phyloP scores from a whole-genome alignment of 2,113 vertebrate species.

The Rhinichthys klamathensis region DNA sequence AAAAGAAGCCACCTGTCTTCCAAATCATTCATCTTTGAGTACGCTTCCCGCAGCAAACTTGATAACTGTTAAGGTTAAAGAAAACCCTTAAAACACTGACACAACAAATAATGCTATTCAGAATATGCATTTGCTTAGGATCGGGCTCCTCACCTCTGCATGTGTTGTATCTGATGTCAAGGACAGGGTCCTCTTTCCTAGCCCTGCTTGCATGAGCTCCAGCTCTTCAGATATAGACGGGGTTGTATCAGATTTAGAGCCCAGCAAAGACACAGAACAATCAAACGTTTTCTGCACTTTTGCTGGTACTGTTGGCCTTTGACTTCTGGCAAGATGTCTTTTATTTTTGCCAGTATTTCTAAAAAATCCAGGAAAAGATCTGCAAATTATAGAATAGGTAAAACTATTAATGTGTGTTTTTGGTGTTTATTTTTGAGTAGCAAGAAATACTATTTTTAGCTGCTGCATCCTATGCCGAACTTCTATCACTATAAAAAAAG shows the following conservation, averaged over 20 bases:
- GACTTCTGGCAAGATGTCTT: not conserved
- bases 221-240: not conserved
- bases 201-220: conserved; percentile 3
- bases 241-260: not conserved
- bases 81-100: not conserved
- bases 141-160: not conserved
- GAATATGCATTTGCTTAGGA: not conserved
- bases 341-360: not conserved
- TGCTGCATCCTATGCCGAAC: not conserved
- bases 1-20: conserved; percentile 11
- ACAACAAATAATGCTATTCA: not conserved
- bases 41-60: not conserved
- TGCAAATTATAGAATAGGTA: not conserved
- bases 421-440: not conserved
- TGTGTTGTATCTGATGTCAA: not conserved
- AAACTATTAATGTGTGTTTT: not conserved
- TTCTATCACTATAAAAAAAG: not conserved
- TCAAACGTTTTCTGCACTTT: not conserved
- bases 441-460: not conserved
- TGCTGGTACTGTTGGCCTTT: not conserved
- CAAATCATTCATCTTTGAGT: not conserved
- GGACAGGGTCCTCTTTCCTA: conserved; percentile 13
- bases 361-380: not conserved
- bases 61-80: not conserved
- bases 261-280: not conserved